Conservation (phyloP, 2,888 invertebrate species). For the Dromius quadrimaculatus region DNA sequence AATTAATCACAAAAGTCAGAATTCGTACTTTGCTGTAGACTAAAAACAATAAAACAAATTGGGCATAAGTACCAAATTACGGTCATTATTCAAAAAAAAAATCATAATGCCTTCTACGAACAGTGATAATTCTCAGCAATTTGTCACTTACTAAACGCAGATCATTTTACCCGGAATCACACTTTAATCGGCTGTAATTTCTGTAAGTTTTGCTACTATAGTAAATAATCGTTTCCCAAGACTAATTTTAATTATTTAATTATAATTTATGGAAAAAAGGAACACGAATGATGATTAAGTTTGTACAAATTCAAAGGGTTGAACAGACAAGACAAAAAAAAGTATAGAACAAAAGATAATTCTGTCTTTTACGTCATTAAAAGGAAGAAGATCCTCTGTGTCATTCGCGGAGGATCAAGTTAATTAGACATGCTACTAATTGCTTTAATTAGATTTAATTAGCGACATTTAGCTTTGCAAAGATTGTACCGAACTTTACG, state of each 20-base stretch:
- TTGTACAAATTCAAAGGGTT: slow-evolving; percentile 2
- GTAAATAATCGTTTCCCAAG: not conserved
- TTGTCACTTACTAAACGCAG: not conserved
- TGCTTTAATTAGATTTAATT: slow-evolving; percentile 51
- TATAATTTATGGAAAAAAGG: not conserved
- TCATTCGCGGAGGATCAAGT: slow-evolving; percentile 35
- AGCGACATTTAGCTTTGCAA: slow-evolving; percentile 30
- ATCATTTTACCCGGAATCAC: not conserved
- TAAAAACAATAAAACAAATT: not conserved
- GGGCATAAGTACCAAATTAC: slow-evolving; percentile 8
- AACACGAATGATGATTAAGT: not conserved
- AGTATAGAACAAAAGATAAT: slow-evolving; percentile 8
- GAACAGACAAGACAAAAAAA: slow-evolving; percentile 21
- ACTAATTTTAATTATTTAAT: not conserved
- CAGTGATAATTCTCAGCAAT: not conserved
- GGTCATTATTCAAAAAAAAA: not conserved
- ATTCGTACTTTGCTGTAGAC: too few relatives aligned
- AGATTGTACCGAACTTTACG: slow-evolving; percentile 29
- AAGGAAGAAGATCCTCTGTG: not conserved
- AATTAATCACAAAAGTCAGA: not conserved
- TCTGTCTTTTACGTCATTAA: not conserved
- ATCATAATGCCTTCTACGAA: slow-evolving; percentile 13
- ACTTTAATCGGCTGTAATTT: slow-evolving; percentile 18
- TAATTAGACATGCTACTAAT: slow-evolving; percentile 46
- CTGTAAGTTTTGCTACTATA: not conserved